phyloP scores from a whole-genome alignment of 2,888 invertebrate species.

The Antheraea yamamai region DNA sequence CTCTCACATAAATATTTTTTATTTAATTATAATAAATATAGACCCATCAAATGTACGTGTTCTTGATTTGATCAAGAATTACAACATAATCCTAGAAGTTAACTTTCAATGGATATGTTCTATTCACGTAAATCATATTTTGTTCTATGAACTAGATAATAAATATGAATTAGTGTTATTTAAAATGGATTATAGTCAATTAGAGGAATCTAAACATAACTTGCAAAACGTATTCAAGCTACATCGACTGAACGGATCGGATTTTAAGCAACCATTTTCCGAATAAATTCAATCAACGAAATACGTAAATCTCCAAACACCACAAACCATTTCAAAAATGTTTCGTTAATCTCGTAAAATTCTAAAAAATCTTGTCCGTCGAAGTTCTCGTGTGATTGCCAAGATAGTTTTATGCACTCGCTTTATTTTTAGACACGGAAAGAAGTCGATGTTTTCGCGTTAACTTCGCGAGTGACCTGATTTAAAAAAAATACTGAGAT shows the following conservation, averaged over 20 bases:
- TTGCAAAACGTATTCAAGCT: too few relatives aligned
- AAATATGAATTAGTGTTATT: too few relatives aligned
- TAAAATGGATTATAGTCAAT: too few relatives aligned
- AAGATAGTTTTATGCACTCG: slow-evolving; percentile 20
- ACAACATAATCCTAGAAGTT: neutral
- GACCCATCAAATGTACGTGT: neutral
- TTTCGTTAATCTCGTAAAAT: neutral
- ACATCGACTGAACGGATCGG: too few relatives aligned
- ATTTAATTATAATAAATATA: neutral
- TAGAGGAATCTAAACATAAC: too few relatives aligned
- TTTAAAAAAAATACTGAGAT: neutral
- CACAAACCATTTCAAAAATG: neutral
- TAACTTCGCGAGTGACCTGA: slow-evolving; percentile 2
- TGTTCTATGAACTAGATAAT: too few relatives aligned
- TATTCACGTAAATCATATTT: too few relatives aligned
- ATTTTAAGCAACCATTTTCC: neutral
- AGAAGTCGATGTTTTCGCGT: slow-evolving; percentile 15
- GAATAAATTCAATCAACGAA: neutral
- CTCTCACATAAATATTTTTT: neutral
- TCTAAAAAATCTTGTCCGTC: slow-evolving; percentile 1
- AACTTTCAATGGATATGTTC: too few relatives aligned
- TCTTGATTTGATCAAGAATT: neutral
- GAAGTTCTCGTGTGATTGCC: slow-evolving; percentile 18
- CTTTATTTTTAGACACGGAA: slow-evolving; percentile 21
- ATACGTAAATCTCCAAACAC: neutral